Evolutionary conservation across 64 coral and sea anemone species (phyloP), one percentile per base, ranked within the genome.

Genomic region (Cladopsammia gracilis): DNA sequence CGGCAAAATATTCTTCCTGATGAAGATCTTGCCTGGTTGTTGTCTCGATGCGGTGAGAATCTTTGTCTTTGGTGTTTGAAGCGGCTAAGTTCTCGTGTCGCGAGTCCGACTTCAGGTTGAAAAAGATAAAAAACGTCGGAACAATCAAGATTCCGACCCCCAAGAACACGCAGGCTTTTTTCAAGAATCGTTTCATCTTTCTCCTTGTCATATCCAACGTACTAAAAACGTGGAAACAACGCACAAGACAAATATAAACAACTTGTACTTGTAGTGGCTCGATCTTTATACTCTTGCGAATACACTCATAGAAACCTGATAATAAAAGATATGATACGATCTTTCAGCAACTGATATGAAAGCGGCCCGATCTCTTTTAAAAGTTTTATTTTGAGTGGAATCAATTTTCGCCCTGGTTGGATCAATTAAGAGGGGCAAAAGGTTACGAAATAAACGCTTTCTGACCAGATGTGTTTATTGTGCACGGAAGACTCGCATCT

Each of bases 261-360:
- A 72, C 15, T 34, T 49, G 1, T 50, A n/a, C 43, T 12, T 49
- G 1, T 50, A 19, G 6, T 75, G 26, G 12, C 3, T 25, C 9
- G 25, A 7, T 12, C 42, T 26, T 73, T 44, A 11, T 4, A 12
- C 14, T 42, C 23, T 52, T 4, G 46, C 6, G 7, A 76, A 76
- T 59, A 25, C 49, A 19, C 76, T 57, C n/a, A 58, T 19, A 52
- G 76, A 78, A 57, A 80, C 57, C 42, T 26, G 77, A 80, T 80
- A 66, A 49, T 66, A 52, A 25, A 45, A 47, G 45, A 48, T 23
- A 49, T 3, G 19, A 83, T 23, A 49, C 10, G 19, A 83, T 83
- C 79, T 83, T 44, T 84, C 62, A 25, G 19, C 80, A 67, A 23
- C 44, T 84, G 62, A 45, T 24, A 13, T 64, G 7, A 82, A 42